Evolutionary conservation across 2,888 invertebrate species (phyloP).

Genomic region (Stenchaetothrips biformis): DNA sequence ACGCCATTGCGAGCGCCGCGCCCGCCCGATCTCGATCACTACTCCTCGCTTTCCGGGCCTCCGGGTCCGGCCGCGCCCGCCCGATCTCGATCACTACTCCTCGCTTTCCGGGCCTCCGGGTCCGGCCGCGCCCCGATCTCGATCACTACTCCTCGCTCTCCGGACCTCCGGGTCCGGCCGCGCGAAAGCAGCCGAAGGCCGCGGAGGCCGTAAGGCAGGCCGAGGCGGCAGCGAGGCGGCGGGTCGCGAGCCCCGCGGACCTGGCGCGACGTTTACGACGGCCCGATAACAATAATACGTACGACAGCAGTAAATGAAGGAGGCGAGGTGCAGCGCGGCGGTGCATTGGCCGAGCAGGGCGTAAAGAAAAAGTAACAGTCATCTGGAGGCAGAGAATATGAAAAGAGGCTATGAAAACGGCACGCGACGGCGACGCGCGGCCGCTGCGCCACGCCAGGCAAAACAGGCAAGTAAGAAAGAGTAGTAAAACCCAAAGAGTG

Average conservation of each 20-base stretch:
- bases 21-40: too few relatives aligned
- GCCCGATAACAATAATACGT: not conserved
- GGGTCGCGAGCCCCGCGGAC: not conserved
- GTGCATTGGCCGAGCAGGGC: not conserved
- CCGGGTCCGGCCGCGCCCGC: too few relatives aligned
- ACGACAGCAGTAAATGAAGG: constrained; percentile 4
- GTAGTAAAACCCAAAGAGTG: constrained; percentile 19
- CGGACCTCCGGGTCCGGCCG: too few relatives aligned
- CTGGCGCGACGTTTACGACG: not conserved
- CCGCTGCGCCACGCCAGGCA: not conserved
- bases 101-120: too few relatives aligned
- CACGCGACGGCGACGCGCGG: not conserved
- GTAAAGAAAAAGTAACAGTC: not conserved
- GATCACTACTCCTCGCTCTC: too few relatives aligned
- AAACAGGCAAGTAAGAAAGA: constrained; percentile 1
- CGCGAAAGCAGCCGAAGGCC: too few relatives aligned
- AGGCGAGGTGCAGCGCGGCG: not conserved
- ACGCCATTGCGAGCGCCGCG: too few relatives aligned
- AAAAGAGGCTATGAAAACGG: constrained; percentile 21
- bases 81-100: too few relatives aligned
- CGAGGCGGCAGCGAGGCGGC: not conserved
- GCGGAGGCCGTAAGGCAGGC: not conserved
- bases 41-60: too few relatives aligned
- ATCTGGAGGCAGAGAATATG: constrained; percentile 18
- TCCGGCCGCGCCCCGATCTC: too few relatives aligned